These are phyloP conservation scores for Thera britannica DNA, from an alignment of 2,888 invertebrate species.

Conservation along the genomic window DNA sequence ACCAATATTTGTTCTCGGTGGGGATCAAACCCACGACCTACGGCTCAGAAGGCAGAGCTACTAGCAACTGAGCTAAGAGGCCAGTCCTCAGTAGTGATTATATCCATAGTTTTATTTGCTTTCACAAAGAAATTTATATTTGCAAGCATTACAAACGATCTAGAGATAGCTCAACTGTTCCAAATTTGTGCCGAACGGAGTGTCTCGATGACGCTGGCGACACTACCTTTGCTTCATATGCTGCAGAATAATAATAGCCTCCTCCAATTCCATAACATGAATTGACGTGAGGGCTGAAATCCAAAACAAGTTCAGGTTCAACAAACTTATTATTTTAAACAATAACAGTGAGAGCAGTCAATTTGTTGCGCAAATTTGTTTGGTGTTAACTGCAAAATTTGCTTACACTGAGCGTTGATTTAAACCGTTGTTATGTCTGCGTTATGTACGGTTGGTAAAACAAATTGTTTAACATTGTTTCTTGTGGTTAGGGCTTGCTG, in stretches of 20 bases:
- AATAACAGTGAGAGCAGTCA: slow-evolving; percentile 48
- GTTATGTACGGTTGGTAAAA: slow-evolving; percentile 34
- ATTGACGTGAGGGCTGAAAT: slow-evolving; percentile 11
- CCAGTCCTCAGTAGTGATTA: too few species aligned
- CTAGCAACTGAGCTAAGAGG: too few species aligned
- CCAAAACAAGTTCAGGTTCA: slow-evolving; percentile 10
- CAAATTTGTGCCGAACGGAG: too few species aligned
- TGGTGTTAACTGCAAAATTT: slow-evolving; percentile 53
- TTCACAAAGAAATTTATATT: too few species aligned
- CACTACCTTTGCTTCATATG: too few species aligned
- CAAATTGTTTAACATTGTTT: slow-evolving; percentile 38
- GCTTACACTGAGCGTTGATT: slow-evolving; percentile 49
- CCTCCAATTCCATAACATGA: background rate
- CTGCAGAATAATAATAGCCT: background rate
- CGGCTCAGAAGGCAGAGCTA: too few species aligned
- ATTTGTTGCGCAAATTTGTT: slow-evolving; percentile 73
- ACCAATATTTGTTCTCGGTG: too few species aligned
- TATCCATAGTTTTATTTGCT: too few species aligned
- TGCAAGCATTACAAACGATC: too few species aligned
- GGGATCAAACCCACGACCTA: too few species aligned
- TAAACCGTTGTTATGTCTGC: slow-evolving; percentile 39
- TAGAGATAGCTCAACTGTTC: too few species aligned
- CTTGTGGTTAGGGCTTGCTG: slow-evolving; percentile 9
- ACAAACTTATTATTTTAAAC: slow-evolving; percentile 26
- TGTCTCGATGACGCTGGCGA: too few species aligned